Evolutionary conservation across 2,888 invertebrate genomes (phyloP), one percentile per base, ranked within the genome.

Genomic region (Amblyteles armatorius): DNA sequence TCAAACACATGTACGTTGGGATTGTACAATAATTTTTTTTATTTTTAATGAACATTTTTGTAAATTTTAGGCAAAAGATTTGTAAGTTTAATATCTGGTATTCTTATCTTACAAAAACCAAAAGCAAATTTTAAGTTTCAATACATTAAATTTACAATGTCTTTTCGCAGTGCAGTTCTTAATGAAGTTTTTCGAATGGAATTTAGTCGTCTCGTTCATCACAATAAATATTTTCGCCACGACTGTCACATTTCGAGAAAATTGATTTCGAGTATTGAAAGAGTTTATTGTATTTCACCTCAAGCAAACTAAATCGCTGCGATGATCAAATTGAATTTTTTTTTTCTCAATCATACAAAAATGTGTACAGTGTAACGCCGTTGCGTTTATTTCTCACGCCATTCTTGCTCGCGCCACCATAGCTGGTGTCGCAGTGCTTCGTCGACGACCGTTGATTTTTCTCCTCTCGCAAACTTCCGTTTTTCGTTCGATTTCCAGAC

Each of bases 401-500:
- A 33, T 26, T 60, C 22, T 26, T 50, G 36, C 68, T 71, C 84
- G 81, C 57, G 60, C 16, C 40, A 3, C 22, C 44, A 60, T 26
- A 11, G 44, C 26, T 29, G 13, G n/a, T 9, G 44, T 29, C 9
- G 44, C 13, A 16, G 22, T 26, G 40, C 16, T 6, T 52, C 55
- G 57, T 44, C 57, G 40, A 13, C 26, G 29, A 44, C 22, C 11
- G 26, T 57, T 57, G n/a, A 29, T 71, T 74, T 26, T 19, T 44
- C 3, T 13, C 36, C 44, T 16, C 33, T 65, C 19, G 16, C 33
- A 16, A 11, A 74, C 22, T 55, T 78, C 40, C 55, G 36, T 82
- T 79, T 84, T 79, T 80, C 55, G 29, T 83, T 79, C 73, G 73
- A 79, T 85, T 73, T 65, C 44, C 85, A 87, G 85, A 79, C 67